Base-by-base conservation (phyloP, 2,113 vertebrate genomes). In the Prolemur simus region DNA sequence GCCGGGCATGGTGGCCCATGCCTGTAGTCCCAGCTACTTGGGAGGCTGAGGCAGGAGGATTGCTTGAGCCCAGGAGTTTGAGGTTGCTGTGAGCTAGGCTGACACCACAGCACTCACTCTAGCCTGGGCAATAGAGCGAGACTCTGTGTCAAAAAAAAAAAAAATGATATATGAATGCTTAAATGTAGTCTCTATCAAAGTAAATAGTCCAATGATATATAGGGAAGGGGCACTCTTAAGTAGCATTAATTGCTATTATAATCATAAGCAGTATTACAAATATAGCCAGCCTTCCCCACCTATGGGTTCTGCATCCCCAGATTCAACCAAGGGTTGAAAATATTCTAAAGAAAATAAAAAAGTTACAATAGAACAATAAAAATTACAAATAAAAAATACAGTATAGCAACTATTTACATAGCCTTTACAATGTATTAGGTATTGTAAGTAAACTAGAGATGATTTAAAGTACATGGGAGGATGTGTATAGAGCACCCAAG, bases 241-340 rank as follows among this genome's bases (percentile, higher is more conserved):
- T 10, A 63, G 42, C 58, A 93, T 69, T 76, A 81, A 83, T 78
- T 93, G 76, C 37, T 82, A 73, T 91, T 91, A 88, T 54, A 94
- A 90, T 76, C 54, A 74, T 45, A 96, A 76, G 82, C 21, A 96
- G 81, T 96, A 81, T 94, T 87, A 94, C 42, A 95, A 94, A 68
- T 32, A 74, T 14, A 45, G 39, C 42, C 42, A 27, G 73, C 8
- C 42, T 6, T 76, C 73, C 27, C 73, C 45, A 76, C 27, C 73
- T 2, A 17, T 27, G 45, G 42, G 45, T 76, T 29, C 42, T 8
- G 45, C 7, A 18, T 76, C 27, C 42, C 8, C 15, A 42, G 73
- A 47, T 76, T 29, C 27, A 76, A 76, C 42, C 2, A 5, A 17
- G 29, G 73, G 15, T 47, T 42, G 29, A 76, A 76, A 76, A 76